Percentiles rank a stretch among this genome's conserved stretches.
phyloP scores from a whole-genome alignment of 2,888 invertebrate species.

The Deilephila elpenor region DNA sequence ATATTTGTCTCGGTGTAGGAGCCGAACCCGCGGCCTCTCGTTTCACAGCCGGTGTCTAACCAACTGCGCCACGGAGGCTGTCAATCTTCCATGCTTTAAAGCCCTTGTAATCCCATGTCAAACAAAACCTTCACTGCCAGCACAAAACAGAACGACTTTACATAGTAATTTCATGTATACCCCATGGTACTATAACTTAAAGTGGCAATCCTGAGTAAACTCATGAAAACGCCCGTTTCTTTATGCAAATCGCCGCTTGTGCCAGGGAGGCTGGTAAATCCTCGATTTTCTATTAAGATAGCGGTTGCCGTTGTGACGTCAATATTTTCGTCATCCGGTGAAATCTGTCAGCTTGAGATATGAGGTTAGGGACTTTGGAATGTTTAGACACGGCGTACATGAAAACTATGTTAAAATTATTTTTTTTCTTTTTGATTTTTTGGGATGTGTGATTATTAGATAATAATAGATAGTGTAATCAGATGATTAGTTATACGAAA shows the following conservation, averaged over 20 bases:
- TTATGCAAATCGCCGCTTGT: constrained; percentile 18
- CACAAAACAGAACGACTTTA: neutral
- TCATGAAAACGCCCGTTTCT: constrained; percentile 20
- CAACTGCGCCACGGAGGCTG: too few relatives aligned
- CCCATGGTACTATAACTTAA: neutral
- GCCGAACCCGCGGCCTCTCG: too few relatives aligned
- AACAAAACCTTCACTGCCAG: neutral
- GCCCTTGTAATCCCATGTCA: neutral
- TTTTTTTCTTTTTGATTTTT: too few relatives aligned
- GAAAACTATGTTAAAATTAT: neutral
- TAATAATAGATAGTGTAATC: too few relatives aligned
- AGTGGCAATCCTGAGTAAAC: constrained; percentile 18
- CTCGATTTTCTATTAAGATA: constrained; percentile 82
- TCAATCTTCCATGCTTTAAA: too few relatives aligned
- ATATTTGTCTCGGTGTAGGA: too few relatives aligned
- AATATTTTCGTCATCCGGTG: constrained; percentile 72
- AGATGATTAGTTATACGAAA: too few relatives aligned
- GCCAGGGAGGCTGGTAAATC: neutral
- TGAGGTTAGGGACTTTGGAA: constrained; percentile 35
- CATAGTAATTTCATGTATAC: constrained; percentile 13
- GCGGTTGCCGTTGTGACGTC: constrained; percentile 60
- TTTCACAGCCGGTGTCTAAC: too few relatives aligned
- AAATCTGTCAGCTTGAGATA: constrained; percentile 76
- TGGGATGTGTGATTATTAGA: too few relatives aligned
- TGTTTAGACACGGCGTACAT: constrained; percentile 2